phyloP scores from a whole-genome alignment of 2,888 invertebrate genomes.

The Phortica magna region DNA sequence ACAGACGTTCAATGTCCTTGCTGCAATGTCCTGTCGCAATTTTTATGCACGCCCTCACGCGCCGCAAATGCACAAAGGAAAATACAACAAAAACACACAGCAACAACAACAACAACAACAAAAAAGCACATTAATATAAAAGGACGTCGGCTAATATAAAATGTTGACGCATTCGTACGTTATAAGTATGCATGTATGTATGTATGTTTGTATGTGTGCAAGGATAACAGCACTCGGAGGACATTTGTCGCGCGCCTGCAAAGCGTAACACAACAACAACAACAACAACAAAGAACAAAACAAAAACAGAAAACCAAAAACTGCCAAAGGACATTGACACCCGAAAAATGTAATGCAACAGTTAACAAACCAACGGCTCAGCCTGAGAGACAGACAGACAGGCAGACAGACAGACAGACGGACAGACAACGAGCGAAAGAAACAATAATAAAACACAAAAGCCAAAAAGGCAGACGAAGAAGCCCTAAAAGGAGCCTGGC shows the following conservation, averaged over 20 bases:
- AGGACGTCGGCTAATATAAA: conserved; percentile 67
- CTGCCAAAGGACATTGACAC: conserved; percentile 70
- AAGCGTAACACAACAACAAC: conserved; percentile 3
- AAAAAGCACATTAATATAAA: conserved; percentile 41
- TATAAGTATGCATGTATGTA: not conserved
- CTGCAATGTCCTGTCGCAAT: not conserved
- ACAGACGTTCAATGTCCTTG: conserved; percentile 71
- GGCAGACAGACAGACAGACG: conserved; percentile 45
- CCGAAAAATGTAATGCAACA: conserved; percentile 54
- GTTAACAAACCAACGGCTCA: conserved; percentile 50
- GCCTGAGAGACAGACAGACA: conserved; percentile 39
- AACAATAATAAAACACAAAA: conserved; percentile 59
- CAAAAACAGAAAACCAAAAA: conserved; percentile 29
- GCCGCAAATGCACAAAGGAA: conserved; percentile 9
- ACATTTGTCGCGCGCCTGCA: not conserved
- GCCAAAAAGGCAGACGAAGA: conserved; percentile 46
- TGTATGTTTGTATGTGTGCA: not conserved
- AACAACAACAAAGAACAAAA: conserved; percentile 25
- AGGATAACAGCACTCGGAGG: conserved; percentile 13
- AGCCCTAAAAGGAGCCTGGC: not conserved
- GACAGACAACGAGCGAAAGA: conserved; percentile 46
- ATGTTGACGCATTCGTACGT: conserved; percentile 52
- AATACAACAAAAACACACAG: not conserved
- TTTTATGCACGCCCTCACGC: conserved; percentile 11
- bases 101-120: not conserved